Evolutionary conservation across 2,113 vertebrate species (phyloP).

Genomic region (Indicator indicator): DNA sequence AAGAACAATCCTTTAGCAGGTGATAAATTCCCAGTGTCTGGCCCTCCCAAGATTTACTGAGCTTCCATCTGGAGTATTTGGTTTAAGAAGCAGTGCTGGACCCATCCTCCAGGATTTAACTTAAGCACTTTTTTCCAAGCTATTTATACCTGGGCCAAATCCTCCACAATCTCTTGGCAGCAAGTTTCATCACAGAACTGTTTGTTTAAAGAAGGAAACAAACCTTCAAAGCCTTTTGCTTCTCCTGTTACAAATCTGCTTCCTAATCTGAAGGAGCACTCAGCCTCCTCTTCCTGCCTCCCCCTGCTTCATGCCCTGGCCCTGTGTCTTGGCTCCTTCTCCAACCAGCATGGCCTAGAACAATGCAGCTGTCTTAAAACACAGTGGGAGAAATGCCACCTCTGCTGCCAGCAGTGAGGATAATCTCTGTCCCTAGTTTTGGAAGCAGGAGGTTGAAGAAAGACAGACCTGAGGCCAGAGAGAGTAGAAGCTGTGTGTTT

Average conservation of each 20-base stretch:
- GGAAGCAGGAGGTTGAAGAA: background rate
- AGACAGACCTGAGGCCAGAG: background rate
- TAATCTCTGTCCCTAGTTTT: background rate
- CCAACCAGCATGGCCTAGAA: conserved; percentile 68
- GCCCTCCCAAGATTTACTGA: background rate
- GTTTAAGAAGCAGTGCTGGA: background rate
- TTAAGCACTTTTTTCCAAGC: background rate
- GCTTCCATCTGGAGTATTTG: background rate
- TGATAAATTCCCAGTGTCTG: background rate
- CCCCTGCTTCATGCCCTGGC: background rate
- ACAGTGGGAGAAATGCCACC: conserved; percentile 73
- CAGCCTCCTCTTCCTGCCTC: background rate
- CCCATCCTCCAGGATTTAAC: background rate
- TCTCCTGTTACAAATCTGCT: background rate
- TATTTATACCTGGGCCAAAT: background rate
- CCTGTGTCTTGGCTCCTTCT: conserved; percentile 75
- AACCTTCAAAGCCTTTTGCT: background rate
- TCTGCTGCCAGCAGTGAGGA: conserved; percentile 85
- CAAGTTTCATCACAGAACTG: background rate
- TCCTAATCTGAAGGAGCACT: background rate
- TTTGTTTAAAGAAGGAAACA: conserved; percentile 4
- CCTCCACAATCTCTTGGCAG: background rate
- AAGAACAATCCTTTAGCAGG: background rate
- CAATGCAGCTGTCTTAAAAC: conserved; percentile 76
- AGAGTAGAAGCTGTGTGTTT: background rate